Base-by-base conservation (phyloP, 2,888 invertebrate genomes). In the Scrobipalpa costella region DNA sequence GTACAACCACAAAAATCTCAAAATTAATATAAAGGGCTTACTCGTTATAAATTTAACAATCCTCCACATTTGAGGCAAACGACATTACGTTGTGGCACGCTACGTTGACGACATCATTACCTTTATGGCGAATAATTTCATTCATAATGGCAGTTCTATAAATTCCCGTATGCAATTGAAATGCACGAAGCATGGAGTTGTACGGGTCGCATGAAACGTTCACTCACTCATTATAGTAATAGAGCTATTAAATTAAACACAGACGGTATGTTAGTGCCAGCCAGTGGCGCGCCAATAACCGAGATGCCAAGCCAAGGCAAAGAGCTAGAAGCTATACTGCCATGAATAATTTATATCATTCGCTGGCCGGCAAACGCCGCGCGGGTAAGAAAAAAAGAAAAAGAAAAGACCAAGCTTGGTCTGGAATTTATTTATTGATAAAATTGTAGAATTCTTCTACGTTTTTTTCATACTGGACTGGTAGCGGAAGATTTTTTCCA, bases 191-290 rank as follows among this genome's bases (percentile, higher is more conserved):
- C 75, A 79, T 78, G 67, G 75, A 78, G 72, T 73, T 73, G 67
- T 75, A 76, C 65, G 71, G 76, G 72, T 81, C 73, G 71, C 75
- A 74, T 76, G 76, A 21, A 68, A 68, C 75, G 75, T 75, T 72
- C 72, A 67, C 73, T 72, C 72, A 66, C 73, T 79, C 73, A 83
- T 84, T 84, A 79, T 67, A 75, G 77, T 83, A 86, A 87, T 85
- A 81, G 83, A 86, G 84, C 79, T 73, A 85, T 79, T 80, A 80
- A 44, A 44, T 44, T 44, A 44, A 84, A 79, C 71, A 76, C 71
- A 78, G 74, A 72, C 74, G 75, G 73, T 64, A 71, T 71, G 67
- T 15, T 15, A n/a, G 44, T n/a, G 44, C 67, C 68, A 68, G 68
- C 55, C 64, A 70, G 70, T 71, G 70, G 40, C 40, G 40, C 74